Conservation (phyloP, 2,113 vertebrate genomes). For the Danionella cerebrum region DNA sequence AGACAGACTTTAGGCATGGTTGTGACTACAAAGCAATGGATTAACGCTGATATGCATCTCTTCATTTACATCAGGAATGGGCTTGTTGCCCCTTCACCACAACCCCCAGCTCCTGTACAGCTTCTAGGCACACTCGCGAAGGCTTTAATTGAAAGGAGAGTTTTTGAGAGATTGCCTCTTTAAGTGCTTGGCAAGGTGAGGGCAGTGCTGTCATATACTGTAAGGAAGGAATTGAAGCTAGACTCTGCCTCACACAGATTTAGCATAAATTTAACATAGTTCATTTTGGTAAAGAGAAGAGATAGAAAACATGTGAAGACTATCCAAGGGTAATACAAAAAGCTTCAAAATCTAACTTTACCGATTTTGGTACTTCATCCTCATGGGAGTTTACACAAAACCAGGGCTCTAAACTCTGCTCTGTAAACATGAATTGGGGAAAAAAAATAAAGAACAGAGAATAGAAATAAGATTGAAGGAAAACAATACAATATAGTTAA, state of each 20-base stretch:
- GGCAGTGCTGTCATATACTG: slow-evolving; percentile 62
- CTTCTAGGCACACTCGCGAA: slow-evolving; percentile 56
- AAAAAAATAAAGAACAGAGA: too few species aligned
- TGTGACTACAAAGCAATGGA: slow-evolving; percentile 77
- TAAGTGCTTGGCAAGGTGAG: slow-evolving; percentile 75
- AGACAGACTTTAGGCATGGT: slow-evolving; percentile 73
- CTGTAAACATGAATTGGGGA: too few species aligned
- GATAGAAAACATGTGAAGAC: slow-evolving; percentile 41
- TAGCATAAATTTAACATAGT: slow-evolving; percentile 28
- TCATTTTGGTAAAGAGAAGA: slow-evolving; percentile 32
- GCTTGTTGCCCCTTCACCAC: slow-evolving; percentile 56
- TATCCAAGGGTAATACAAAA: too few species aligned
- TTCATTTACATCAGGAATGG: slow-evolving; percentile 75
- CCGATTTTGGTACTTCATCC: not conserved
- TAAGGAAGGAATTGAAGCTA: slow-evolving; percentile 55
- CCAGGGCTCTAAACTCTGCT: not conserved
- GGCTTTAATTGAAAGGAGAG: slow-evolving; percentile 63
- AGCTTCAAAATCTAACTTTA: not conserved
- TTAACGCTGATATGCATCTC: slow-evolving; percentile 77
- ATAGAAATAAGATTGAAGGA: too few species aligned
- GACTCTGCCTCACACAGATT: slow-evolving; percentile 38
- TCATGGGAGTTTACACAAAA: not conserved
- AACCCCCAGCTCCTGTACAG: slow-evolving; percentile 57
- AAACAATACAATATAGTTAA: too few species aligned
- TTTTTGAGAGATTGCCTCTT: slow-evolving; percentile 74